Conservation (phyloP, 2,888 invertebrate species). For the Agonopterix alstromeriana region DNA sequence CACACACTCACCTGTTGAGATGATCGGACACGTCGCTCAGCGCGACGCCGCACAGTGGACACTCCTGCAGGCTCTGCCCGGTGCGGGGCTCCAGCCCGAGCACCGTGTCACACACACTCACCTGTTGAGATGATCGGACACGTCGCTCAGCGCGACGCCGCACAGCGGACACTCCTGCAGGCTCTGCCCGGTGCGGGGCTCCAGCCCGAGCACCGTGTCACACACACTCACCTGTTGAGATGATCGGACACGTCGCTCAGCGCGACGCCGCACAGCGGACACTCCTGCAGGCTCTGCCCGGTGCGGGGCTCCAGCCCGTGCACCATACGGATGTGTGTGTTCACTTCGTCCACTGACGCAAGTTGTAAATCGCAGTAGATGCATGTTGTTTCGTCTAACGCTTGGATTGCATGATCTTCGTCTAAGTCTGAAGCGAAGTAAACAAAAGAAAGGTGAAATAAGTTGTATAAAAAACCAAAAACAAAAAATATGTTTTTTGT, state of each 20-base stretch:
- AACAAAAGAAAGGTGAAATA: no score
- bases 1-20: conserved; percentile 34
- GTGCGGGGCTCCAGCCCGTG: conserved; percentile 46
- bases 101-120: conserved; percentile 14
- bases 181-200: conserved; percentile 34
- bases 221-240: conserved; percentile 31
- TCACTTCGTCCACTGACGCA: conserved; percentile 28
- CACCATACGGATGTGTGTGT: conserved; percentile 37
- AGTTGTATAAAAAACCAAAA: no score
- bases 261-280: conserved; percentile 46
- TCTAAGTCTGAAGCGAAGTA: conserved; percentile 19
- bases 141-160: conserved; percentile 40
- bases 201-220: conserved; percentile 33
- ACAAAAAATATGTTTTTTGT: no score
- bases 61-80: conserved; percentile 36
- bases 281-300: conserved; percentile 36
- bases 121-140: conserved; percentile 47
- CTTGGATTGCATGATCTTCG: conserved; percentile 38
- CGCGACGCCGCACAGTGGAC: conserved; percentile 46
- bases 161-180: conserved; percentile 47
- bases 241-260: conserved; percentile 43
- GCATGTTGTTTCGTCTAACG: conserved; percentile 47
- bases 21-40: conserved; percentile 43
- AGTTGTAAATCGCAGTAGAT: conserved; percentile 45
- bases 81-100: conserved; percentile 46